Conservation (phyloP, 2,797 vertebrate genomes). For the Sebastes taczanowskii region DNA sequence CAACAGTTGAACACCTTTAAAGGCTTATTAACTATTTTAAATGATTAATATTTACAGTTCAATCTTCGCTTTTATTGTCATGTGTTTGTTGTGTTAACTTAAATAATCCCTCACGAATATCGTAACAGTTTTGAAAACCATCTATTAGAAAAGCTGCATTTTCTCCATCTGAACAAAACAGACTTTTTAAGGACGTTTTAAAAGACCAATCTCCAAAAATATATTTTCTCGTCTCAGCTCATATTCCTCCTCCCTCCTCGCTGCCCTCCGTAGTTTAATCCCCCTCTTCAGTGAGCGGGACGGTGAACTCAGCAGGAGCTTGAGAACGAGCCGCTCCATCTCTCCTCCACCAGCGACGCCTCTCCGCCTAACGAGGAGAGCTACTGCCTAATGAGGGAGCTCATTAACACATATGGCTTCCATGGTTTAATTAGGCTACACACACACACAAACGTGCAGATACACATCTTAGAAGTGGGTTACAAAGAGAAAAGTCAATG, state of each 20-base stretch:
- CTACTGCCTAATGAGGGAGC: constrained; percentile 88
- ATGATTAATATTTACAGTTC: not conserved
- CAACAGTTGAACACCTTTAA: not conserved
- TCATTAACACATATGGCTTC: constrained; percentile 92
- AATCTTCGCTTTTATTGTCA: not conserved
- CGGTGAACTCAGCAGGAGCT: constrained; percentile 85
- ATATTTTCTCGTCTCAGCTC: constrained; percentile 10
- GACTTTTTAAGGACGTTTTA: not conserved
- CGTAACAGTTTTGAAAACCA: not conserved
- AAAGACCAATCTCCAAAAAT: constrained; percentile 37
- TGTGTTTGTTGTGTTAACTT: not conserved
- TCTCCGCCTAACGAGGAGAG: constrained; percentile 86
- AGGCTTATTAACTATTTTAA: not conserved
- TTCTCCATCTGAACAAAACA: not conserved
- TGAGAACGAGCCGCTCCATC: constrained; percentile 74
- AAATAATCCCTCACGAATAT: not conserved
- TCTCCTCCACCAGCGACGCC: constrained; percentile 62
- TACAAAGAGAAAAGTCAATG: constrained; percentile 45
- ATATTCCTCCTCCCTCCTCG: not conserved
- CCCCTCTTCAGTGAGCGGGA: constrained; percentile 77
- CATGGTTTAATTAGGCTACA: constrained; percentile 90
- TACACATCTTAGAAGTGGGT: constrained; percentile 32
- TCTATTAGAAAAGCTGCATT: not conserved
- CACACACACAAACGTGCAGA: constrained; percentile 47
- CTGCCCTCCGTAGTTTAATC: constrained; percentile 76